Base-by-base conservation (phyloP, 2,797 vertebrate genomes). In the Acanthurus lineatus region DNA sequence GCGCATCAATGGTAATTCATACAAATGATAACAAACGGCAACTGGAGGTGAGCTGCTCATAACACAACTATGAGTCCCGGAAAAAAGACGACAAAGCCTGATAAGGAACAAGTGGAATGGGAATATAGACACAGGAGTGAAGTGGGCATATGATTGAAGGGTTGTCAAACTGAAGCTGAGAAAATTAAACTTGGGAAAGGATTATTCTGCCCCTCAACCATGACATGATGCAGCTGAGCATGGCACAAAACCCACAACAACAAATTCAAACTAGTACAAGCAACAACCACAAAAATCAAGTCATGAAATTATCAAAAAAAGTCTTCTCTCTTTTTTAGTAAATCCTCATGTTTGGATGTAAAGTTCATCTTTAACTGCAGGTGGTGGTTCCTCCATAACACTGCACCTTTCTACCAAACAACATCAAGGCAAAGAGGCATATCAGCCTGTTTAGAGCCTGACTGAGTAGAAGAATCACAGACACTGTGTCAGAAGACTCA, bases 11-110 rank as follows among this genome's bases (percentile, higher is more conserved):
- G 69, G 73, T 92, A 91, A 93, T 86, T 93, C 87, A 90, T 86
- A 92, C 86, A 91, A 93, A 93, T 89, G 88, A 93, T 89, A 88
- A 91, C 81, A 88, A 91, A 92, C 67, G 16, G 74, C 69, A 65
- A 79, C 51, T 52, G 40, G 75, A 86, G 85, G 85, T 86, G 87
- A 88, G 81, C 32, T 35, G 61, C 58, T 76, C 59, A 47, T 38
- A 77, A 80, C 64, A 40, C 69, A 65, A 68, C 53, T 52, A 38
- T 0, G 28, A 63, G 67, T 69, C 68, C 60, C 22, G 32, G 57
- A 66, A 62, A 61, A 64, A 64, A 81, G 38, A 68, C 44, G 52
- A 73, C 44, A 62, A 56, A 70, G 67, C 15, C 20, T 44, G 66
- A 82, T 54, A 65, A 81, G 44, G 48, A 84, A 53, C 5, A 12